Conservation (phyloP, 2,113 vertebrate genomes). For the Aviceda subcristata region DNA sequence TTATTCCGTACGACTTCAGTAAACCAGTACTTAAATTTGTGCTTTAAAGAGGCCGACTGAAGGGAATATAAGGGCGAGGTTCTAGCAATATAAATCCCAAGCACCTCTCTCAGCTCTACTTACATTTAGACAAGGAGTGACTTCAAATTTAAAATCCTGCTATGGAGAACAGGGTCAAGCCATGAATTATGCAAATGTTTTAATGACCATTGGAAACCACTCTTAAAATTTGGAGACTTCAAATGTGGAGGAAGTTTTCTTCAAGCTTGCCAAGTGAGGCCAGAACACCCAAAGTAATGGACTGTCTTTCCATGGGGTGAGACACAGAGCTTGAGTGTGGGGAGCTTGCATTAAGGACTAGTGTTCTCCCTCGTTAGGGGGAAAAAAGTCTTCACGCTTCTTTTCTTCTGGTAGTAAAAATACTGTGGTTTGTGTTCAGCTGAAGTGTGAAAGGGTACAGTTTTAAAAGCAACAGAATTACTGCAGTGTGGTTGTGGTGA, state of each 20-base stretch:
- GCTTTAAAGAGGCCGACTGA: background rate
- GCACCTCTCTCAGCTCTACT: background rate
- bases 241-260: background rate
- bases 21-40: background rate
- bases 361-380: background rate
- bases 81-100: background rate
- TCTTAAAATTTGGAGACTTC: background rate
- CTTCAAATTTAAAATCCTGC: background rate
- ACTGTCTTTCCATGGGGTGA: background rate
- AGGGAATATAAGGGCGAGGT: background rate
- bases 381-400: background rate
- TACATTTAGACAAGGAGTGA: background rate
- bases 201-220: background rate
- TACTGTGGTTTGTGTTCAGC: background rate
- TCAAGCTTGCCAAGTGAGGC: background rate
- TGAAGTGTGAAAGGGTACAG: background rate
- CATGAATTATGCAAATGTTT: background rate
- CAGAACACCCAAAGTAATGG: background rate
- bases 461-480: background rate
- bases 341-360: background rate
- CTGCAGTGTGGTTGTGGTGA: background rate
- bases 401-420: background rate
- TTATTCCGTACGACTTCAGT: background rate
- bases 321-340: rapidly evolving
- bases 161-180: background rate